Percentiles rank a stretch among this genome's conserved stretches.
Evolutionary conservation across 2,113 vertebrate genomes (phyloP).

Genomic region (Gila orcuttii): DNA sequence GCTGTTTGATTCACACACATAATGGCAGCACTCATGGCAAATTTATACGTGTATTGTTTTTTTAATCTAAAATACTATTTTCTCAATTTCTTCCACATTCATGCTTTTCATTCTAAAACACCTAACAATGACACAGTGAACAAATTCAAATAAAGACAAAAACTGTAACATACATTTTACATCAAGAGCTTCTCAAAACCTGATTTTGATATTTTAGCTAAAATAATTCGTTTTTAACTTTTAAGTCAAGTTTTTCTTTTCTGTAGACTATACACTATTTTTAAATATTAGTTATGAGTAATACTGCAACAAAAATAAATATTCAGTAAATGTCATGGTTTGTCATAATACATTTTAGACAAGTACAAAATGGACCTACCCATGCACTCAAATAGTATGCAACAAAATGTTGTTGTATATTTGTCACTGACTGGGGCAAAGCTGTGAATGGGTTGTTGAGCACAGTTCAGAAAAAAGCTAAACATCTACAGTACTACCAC

Average conservation of each 20-base stretch:
- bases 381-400: constrained; percentile 38
- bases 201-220: constrained; percentile 79
- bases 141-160: constrained; percentile 63
- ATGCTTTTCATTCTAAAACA: constrained; percentile 60
- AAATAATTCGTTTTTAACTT: constrained; percentile 77
- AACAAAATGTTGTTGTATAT: neutral
- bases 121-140: constrained; percentile 60
- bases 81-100: constrained; percentile 50
- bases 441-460: constrained; percentile 15
- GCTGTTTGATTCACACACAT: constrained; percentile 36
- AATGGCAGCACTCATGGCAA: constrained; percentile 48
- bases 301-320: constrained; percentile 90
- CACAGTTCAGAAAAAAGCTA: constrained; percentile 39
- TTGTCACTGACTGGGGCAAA: constrained; percentile 1
- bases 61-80: constrained; percentile 34
- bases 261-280: constrained; percentile 77
- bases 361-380: constrained; percentile 37
- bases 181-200: constrained; percentile 79
- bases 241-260: constrained; percentile 66
- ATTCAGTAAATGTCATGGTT: constrained; percentile 82
- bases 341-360: constrained; percentile 75
- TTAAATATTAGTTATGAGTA: constrained; percentile 82
- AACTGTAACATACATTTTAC: constrained; percentile 75
- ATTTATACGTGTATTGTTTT: constrained; percentile 13
- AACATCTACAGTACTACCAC: constrained; percentile 25